Percentiles rank a stretch among this genome's conserved stretches.
These are phyloP conservation scores for Drosophila baimaii DNA, from an alignment of 1,140 invertebrate species.

Conservation along the genomic window DNA sequence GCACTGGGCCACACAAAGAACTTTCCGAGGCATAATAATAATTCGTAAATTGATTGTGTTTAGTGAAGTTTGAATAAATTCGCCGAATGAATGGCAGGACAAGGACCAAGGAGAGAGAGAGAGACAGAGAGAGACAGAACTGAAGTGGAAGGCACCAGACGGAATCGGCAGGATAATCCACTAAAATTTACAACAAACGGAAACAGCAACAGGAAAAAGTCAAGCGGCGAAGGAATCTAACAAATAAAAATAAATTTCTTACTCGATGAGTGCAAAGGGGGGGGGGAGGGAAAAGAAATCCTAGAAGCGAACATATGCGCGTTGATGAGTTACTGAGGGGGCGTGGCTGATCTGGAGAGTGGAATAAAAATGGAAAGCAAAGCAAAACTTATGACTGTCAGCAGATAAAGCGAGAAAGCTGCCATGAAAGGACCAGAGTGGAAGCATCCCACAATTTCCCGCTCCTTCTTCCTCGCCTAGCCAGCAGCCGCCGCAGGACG, in stretches of 20 bases:
- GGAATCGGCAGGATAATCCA: slow-evolving; percentile 76
- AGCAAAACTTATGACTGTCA: slow-evolving; percentile 82
- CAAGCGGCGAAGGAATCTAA: slow-evolving; percentile 63
- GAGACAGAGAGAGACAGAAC: no score
- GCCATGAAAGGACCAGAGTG: slow-evolving; percentile 41
- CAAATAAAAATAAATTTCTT: slow-evolving; percentile 82
- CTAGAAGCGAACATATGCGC: slow-evolving; percentile 69
- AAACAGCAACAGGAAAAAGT: slow-evolving; percentile 82
- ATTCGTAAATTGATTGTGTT: slow-evolving; percentile 83
- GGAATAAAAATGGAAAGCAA: slow-evolving; percentile 82
- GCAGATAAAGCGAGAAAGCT: slow-evolving; percentile 78
- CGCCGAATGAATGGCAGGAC: slow-evolving; percentile 46
- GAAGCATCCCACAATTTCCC: neutral
- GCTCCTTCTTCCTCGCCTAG: neutral
- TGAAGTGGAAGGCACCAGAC: slow-evolving; percentile 32
- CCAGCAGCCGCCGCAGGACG: slow-evolving; percentile 7
- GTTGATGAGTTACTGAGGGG: slow-evolving; percentile 73
- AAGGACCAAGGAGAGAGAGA: neutral
- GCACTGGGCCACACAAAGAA: slow-evolving; percentile 38
- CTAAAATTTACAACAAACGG: slow-evolving; percentile 83
- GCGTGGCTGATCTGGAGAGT: slow-evolving; percentile 53
- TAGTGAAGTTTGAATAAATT: slow-evolving; percentile 83
- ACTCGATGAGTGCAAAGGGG: slow-evolving; percentile 28
- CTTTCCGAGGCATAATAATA: slow-evolving; percentile 69
- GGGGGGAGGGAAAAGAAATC: slow-evolving; percentile 14